These are phyloP conservation scores for Stigmatopora nigra DNA, from an alignment of 2,113 vertebrate genomes.

Conservation along the genomic window DNA sequence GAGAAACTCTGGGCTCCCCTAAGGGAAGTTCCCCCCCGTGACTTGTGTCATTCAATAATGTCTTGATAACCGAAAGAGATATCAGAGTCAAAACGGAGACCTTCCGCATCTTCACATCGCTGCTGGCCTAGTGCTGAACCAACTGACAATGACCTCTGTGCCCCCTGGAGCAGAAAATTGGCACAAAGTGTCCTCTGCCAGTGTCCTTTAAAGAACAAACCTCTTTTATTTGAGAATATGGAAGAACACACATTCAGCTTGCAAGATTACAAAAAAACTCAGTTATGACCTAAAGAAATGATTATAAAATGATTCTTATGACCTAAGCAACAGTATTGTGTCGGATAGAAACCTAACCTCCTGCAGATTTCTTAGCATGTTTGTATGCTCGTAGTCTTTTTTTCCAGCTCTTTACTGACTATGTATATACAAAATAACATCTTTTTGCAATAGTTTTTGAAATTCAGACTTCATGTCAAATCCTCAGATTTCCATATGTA, in stretches of 20 bases:
- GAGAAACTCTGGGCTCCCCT: slow-evolving; percentile 21
- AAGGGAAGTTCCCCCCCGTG: slow-evolving; percentile 38
- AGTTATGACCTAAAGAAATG: background rate
- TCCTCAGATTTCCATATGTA: background rate
- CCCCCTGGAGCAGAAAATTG: background rate
- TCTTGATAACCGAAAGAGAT: slow-evolving; percentile 8
- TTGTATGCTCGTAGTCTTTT: background rate
- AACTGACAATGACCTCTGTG: background rate
- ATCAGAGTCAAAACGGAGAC: slow-evolving; percentile 25
- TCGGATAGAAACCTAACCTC: background rate
- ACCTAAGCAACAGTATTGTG: background rate
- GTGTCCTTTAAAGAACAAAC: background rate
- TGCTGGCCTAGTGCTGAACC: background rate
- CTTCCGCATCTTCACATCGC: slow-evolving; percentile 4
- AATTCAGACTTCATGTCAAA: background rate
- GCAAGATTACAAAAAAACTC: background rate
- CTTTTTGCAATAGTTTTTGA: background rate
- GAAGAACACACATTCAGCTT: background rate
- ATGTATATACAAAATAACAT: background rate
- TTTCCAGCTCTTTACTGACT: background rate
- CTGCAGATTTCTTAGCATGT: background rate
- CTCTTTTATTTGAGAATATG: background rate
- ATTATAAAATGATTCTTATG: background rate
- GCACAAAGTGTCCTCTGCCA: background rate
- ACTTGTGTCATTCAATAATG: slow-evolving; percentile 23